Evolutionary conservation across 2,888 invertebrate genomes (phyloP).

Genomic region (Drosophila rubida): DNA sequence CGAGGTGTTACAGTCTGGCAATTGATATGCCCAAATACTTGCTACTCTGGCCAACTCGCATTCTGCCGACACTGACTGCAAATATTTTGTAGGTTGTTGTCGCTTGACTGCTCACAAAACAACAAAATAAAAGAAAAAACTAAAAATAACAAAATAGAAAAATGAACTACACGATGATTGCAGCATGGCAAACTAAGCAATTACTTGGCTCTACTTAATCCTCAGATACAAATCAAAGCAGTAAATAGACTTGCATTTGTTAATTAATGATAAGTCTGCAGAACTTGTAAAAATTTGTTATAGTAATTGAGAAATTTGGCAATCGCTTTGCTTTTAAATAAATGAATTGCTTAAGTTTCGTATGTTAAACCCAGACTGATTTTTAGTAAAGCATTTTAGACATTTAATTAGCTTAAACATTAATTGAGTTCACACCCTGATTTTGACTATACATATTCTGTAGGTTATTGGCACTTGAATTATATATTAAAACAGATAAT

Average conservation of each 20-base stretch:
- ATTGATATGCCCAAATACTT: constrained; percentile 67
- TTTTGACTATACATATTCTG: not conserved
- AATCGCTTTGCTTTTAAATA: not conserved
- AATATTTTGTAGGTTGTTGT: constrained; percentile 35
- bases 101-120: constrained; percentile 15
- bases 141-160: not conserved
- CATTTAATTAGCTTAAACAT: not conserved
- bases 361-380: no score
- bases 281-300: not conserved
- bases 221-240: constrained; percentile 6
- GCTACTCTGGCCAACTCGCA: constrained; percentile 32
- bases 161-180: constrained; percentile 30
- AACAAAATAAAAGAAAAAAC: no score
- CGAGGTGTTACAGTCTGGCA: constrained; percentile 60
- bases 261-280: not conserved
- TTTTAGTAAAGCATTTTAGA: not conserved
- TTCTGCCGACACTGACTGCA: constrained; percentile 55
- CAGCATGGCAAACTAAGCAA: constrained; percentile 26
- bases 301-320: not conserved
- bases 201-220: constrained; percentile 16
- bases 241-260: not conserved
- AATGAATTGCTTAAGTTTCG: not conserved
- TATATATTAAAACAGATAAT: not conserved
- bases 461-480: not conserved
- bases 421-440: not conserved